phyloP scores from a whole-genome alignment of 2,888 invertebrate genomes.

The Polylopha cassiicola region DNA sequence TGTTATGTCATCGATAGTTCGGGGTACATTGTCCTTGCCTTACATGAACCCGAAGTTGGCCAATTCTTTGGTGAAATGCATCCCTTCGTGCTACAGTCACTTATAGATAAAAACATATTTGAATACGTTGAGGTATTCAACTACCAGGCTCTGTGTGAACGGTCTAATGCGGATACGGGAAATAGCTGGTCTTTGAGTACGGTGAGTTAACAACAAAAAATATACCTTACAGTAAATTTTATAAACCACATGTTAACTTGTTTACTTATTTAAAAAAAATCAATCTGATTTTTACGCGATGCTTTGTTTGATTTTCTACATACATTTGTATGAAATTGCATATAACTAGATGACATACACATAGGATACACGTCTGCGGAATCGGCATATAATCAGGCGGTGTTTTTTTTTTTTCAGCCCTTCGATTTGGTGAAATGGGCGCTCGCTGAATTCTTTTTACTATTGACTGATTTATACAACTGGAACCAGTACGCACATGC shows the following conservation, averaged over 20 bases:
- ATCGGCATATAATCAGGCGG: too few species aligned
- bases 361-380: too few species aligned
- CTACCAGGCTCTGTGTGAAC: constrained; percentile 87
- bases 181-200: constrained; percentile 49
- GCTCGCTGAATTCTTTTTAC: constrained; percentile 46
- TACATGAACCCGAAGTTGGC: constrained; percentile 82
- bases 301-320: too few species aligned
- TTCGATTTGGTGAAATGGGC: constrained; percentile 59
- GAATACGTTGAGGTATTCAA: constrained; percentile 87
- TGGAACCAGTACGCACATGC: constrained; percentile 45
- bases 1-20: constrained; percentile 96
- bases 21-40: constrained; percentile 89
- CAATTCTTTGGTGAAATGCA: constrained; percentile 91
- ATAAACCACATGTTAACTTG: too few species aligned
- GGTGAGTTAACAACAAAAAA: too few species aligned
- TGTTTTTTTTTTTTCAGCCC: constrained; percentile 55
- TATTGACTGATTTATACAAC: constrained; percentile 45
- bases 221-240: too few species aligned
- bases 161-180: too few species aligned
- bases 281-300: too few species aligned
- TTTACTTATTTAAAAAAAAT: too few species aligned
- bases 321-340: neutral
- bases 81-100: constrained; percentile 85
- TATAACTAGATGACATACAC: too few species aligned
- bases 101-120: constrained; percentile 84